These are phyloP conservation scores for Lathronympha strigana DNA, from an alignment of 2,888 invertebrate genomes.

Conservation along the genomic window DNA sequence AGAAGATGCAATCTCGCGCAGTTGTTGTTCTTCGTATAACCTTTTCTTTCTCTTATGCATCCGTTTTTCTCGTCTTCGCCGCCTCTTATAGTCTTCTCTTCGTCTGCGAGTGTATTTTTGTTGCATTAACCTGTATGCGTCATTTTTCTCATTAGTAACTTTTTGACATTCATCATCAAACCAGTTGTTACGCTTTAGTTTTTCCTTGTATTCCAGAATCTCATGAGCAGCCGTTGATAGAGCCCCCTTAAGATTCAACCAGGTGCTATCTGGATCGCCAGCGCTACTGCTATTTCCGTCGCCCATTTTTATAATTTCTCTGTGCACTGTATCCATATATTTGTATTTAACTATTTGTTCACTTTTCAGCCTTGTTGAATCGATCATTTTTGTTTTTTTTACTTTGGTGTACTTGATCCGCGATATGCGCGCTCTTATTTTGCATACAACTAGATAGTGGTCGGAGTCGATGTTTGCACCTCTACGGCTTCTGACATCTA, in stretches of 20 bases:
- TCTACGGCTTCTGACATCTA: constrained; percentile 6
- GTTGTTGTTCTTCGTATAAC: background rate
- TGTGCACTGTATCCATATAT: background rate
- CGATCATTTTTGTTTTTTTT: background rate
- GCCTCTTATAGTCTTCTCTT: background rate
- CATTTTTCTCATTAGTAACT: background rate
- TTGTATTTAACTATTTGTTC: constrained; percentile 1
- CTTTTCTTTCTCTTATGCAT: constrained; percentile 15
- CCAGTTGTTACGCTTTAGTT: constrained; percentile 3
- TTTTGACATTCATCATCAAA: background rate
- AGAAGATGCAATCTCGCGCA: constrained; percentile 2
- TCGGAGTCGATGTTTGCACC: constrained; percentile 2
- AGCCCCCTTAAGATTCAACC: background rate
- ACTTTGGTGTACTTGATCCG: background rate
- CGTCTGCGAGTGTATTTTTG: background rate
- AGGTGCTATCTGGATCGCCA: background rate
- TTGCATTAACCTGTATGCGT: background rate
- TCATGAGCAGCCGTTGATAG: background rate
- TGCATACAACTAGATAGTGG: constrained; percentile 1
- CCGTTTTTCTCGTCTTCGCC: constrained; percentile 3
- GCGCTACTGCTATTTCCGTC: background rate
- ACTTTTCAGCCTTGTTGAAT: constrained; percentile 3
- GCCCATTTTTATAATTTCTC: background rate
- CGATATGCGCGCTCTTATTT: constrained; percentile 10
- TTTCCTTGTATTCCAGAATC: background rate